Evolutionary conservation across 2,888 invertebrate genomes (phyloP).

Genomic region (Conchocele bisecta): DNA sequence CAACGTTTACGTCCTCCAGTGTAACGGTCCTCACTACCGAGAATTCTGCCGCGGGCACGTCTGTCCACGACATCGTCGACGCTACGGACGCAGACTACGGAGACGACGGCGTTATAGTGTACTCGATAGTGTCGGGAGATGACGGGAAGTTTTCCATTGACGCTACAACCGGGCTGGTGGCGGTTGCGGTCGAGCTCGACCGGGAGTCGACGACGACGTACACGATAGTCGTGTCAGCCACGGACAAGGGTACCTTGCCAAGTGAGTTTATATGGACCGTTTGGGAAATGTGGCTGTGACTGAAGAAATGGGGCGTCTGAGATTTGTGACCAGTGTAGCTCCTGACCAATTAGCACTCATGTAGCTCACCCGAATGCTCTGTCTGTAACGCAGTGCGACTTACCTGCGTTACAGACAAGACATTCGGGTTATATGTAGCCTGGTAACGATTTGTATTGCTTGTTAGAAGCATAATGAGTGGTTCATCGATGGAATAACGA

Average conservation of each 20-base stretch:
- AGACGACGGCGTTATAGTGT: conserved; percentile 62
- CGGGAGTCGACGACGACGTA: conserved; percentile 58
- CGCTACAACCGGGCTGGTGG: conserved; percentile 61
- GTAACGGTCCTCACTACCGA: conserved; percentile 57
- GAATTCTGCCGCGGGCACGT: conserved; percentile 37
- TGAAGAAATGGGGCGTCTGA: too few relatives aligned
- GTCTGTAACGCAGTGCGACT: too few relatives aligned
- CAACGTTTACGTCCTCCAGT: conserved; percentile 48
- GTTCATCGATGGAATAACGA: too few relatives aligned
- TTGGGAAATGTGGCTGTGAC: too few relatives aligned
- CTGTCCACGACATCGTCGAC: conserved; percentile 60
- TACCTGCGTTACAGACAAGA: too few relatives aligned
- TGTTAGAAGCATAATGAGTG: too few relatives aligned
- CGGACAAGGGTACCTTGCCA: conserved; percentile 50
- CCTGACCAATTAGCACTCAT: too few relatives aligned
- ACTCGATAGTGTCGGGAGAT: conserved; percentile 65
- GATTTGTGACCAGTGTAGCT: too few relatives aligned
- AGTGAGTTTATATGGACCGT: conserved; percentile 39
- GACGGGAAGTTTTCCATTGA: conserved; percentile 59
- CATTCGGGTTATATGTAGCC: too few relatives aligned
- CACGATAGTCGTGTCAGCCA: conserved; percentile 57
- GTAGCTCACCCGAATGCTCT: too few relatives aligned
- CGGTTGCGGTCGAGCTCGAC: conserved; percentile 60
- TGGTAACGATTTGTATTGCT: too few relatives aligned
- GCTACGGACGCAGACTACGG: conserved; percentile 70